Base-by-base conservation (phyloP, 2,113 vertebrate species). In the Tringa solitaria region DNA sequence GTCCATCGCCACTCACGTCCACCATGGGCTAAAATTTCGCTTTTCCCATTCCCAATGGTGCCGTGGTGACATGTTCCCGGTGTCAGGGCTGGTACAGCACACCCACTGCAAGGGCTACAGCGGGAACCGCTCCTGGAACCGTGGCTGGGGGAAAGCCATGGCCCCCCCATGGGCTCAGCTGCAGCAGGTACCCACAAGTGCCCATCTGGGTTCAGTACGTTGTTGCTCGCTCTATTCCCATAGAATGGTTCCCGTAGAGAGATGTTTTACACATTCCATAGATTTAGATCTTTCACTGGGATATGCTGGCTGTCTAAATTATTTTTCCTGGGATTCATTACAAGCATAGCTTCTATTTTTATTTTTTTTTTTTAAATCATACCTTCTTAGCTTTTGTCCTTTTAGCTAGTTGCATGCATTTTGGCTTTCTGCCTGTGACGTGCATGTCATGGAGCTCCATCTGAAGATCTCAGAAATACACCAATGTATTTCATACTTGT, bases 1-100 rank as follows among this genome's bases (percentile, higher is more conserved):
- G 21, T 23, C 32, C 1, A 0, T 33, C 1, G 1, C 46, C 20
- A 21, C 28, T 56, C 14, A 8, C 5, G 3, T n/a, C 48, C 35
- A n/a, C 45, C n/a, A 9, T 1, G 4, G 27, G 20, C 24, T 43
- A 7, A 43, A 26, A 9, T 32, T 5, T 10, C 21, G 15, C 46
- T 87, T 21, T 37, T 61, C 32, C 14, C 37, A 5, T 53, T n/a
- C 53, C 53, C 24, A 2, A 4, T 4, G 9, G n/a, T 18, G 2
- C 5, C 22, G 15, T 41, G 67, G 9, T 48, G 68, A 21, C 30
- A 43, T 7, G 8, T 32, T 57, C 56, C 48, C 14, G 0, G 3
- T 17, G 26, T 18, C 28, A 8, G 39, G 8, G 9, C 23, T 53
- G 63, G 8, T 16, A 7, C 56, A 16, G 6, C 81, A 84, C 26